A percentile compares a stretch with the other conserved stretches of the same genome.
These are phyloP conservation scores for Oostethus manadensis DNA, from an alignment of 2,113 vertebrate species.

Conservation along the genomic window DNA sequence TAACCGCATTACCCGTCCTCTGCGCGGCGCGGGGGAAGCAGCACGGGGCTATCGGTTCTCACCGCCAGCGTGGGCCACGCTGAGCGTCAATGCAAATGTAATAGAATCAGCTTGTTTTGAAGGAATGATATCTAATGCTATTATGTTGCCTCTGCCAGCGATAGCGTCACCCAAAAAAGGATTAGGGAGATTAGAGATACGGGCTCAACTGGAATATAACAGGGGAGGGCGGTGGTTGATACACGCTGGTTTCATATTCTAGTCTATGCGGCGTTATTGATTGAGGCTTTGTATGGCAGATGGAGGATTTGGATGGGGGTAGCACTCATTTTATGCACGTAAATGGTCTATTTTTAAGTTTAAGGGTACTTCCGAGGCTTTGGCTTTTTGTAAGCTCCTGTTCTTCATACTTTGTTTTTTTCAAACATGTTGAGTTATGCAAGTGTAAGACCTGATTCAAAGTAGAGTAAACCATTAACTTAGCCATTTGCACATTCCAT, in stretches of 20 bases:
- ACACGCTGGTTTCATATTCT: slow-evolving; percentile 24
- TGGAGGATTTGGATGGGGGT: background rate
- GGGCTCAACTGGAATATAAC: slow-evolving; percentile 44
- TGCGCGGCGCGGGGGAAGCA: slow-evolving; percentile 11
- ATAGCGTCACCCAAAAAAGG: slow-evolving; percentile 49
- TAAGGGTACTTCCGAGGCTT: background rate
- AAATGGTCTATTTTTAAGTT: background rate
- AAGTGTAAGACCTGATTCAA: no score
- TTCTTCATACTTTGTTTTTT: no score
- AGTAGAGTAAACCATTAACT: no score
- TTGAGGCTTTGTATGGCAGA: slow-evolving; percentile 14
- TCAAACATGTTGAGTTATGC: no score
- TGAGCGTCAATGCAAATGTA: slow-evolving; percentile 52
- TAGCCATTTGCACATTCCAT: no score
- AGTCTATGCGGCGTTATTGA: slow-evolving; percentile 27
- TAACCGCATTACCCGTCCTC: slow-evolving; percentile 48
- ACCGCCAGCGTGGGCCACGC: slow-evolving; percentile 18
- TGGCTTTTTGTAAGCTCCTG: no score
- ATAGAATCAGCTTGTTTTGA: slow-evolving; percentile 51
- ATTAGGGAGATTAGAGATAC: slow-evolving; percentile 60
- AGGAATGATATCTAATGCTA: slow-evolving; percentile 59
- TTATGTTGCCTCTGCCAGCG: slow-evolving; percentile 47
- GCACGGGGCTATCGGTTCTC: background rate
- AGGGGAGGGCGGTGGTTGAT: slow-evolving; percentile 23
- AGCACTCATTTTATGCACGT: background rate